Base-by-base conservation (phyloP, 2,113 vertebrate species). In the Catharus minimus region DNA sequence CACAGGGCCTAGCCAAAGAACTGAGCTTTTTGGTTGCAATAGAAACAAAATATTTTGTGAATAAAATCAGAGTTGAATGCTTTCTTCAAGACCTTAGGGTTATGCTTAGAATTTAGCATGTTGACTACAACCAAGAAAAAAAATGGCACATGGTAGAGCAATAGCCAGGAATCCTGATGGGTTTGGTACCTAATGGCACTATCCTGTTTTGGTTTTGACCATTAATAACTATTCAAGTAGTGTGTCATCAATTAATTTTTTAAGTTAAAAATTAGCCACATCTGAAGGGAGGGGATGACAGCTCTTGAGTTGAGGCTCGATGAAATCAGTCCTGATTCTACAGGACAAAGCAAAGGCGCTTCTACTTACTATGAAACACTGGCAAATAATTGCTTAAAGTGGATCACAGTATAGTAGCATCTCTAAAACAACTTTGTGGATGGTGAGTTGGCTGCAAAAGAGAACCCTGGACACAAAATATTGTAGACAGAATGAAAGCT, bases 351-450 rank as follows among this genome's bases (percentile, higher is more conserved):
- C 3, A 17, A 83, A 77, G 30, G 41, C n/a, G 5, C 15, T 73
- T 86, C 10, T 76, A 7, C 57, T 52, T 57, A n/a, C 32, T 28
- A 5, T 3, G 23, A 58, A 92, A 64, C 3, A 0, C 21, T 53
- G 38, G 15, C 28, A 84, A 13, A 55, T 75, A 55, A 65, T 4
- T 52, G 30, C 58, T 43, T 62, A 28, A 90, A 91, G 71, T 1
- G 3, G 47, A 66, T 80, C 44, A 53, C 78, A 78, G 53, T 8
- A 53, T 75, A 78, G 53, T 8, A 62, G 74, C 84, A 23, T 62
- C 69, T 60, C 87, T 79, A 39, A 91, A 96, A 26, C 39, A 46
- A 21, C 67, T 81, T 33, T 76, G 61, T 94, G 88, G 85, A 86
- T 75, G 69, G 76, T 23, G 60, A 87, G 49, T 56, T 69, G 69